A percentile compares a stretch with the other conserved stretches of the same genome.
Conservation (phyloP, 2,797 vertebrate species). For the Cygnus olor region DNA sequence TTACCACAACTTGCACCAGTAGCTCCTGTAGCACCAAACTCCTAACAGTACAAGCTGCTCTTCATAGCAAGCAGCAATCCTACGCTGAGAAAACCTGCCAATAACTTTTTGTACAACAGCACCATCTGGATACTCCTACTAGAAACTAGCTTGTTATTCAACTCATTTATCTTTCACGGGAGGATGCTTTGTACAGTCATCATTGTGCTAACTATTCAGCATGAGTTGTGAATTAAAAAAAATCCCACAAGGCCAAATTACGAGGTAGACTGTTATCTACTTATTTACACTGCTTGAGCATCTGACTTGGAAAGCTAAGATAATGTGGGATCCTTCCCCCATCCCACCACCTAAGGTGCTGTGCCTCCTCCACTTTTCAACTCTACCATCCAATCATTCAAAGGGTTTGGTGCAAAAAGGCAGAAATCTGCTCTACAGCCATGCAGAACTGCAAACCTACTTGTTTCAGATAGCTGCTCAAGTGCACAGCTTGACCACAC, state of each 20-base stretch:
- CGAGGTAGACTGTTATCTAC: not conserved
- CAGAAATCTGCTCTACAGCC: not conserved
- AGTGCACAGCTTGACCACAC: not conserved
- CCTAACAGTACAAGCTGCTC: not conserved
- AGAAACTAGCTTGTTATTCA: not conserved
- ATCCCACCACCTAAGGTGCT: not conserved
- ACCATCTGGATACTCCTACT: not conserved
- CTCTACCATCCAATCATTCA: not conserved
- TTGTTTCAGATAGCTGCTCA: not conserved
- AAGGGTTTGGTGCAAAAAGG: not conserved
- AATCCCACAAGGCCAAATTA: not conserved
- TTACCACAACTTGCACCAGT: not conserved
- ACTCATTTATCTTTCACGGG: not conserved
- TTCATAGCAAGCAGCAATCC: not conserved
- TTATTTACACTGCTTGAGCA: not conserved
- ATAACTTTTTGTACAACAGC: not conserved
- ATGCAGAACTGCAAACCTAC: not conserved
- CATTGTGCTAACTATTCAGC: not conserved
- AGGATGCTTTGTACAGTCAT: not conserved
- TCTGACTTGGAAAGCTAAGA: not conserved
- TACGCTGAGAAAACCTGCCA: not conserved
- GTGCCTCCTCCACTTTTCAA: not conserved
- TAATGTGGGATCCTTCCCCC: not conserved
- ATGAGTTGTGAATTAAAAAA: not conserved
- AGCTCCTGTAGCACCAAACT: not conserved